phyloP scores from a whole-genome alignment of 2,888 invertebrate species.

The Idaea aversata region DNA sequence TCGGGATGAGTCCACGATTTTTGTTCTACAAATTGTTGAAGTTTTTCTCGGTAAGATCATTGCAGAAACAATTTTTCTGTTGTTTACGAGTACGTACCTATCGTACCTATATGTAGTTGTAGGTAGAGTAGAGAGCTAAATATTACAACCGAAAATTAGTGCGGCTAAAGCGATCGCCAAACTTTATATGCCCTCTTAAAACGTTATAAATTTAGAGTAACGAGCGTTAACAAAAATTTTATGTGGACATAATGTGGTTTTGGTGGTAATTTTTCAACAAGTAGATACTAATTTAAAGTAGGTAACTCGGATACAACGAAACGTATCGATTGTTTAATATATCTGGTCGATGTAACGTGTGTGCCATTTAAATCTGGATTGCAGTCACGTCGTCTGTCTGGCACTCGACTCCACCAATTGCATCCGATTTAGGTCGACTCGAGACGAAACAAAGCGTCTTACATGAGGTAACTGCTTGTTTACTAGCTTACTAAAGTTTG shows the following conservation, averaged over 20 bases:
- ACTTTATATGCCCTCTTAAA: neutral
- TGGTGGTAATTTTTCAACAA: neutral
- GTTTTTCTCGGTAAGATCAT: constrained; percentile 31
- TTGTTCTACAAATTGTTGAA: constrained; percentile 33
- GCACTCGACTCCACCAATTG: constrained; percentile 43
- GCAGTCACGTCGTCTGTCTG: constrained; percentile 40
- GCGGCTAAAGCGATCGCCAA: neutral
- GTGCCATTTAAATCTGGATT: constrained; percentile 34
- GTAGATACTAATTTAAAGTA: neutral
- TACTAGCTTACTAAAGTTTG: constrained; percentile 3
- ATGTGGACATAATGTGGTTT: neutral
- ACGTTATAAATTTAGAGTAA: neutral
- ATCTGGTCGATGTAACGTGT: constrained; percentile 7
- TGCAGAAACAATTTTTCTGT: constrained; percentile 13
- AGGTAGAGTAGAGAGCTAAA: neutral
- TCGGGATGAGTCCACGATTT: constrained; percentile 49
- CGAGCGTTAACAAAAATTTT: neutral
- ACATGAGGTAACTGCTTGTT: constrained; percentile 20
- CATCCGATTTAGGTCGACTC: constrained; percentile 53
- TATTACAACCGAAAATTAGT: neutral
- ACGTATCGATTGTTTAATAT: constrained; percentile 3
- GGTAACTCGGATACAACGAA: neutral
- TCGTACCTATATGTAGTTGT: constrained; percentile 5
- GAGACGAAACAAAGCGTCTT: constrained; percentile 22
- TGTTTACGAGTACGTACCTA: constrained; percentile 2